Base-by-base conservation (phyloP, 2,797 vertebrate genomes). In the Anas flavirostris region DNA sequence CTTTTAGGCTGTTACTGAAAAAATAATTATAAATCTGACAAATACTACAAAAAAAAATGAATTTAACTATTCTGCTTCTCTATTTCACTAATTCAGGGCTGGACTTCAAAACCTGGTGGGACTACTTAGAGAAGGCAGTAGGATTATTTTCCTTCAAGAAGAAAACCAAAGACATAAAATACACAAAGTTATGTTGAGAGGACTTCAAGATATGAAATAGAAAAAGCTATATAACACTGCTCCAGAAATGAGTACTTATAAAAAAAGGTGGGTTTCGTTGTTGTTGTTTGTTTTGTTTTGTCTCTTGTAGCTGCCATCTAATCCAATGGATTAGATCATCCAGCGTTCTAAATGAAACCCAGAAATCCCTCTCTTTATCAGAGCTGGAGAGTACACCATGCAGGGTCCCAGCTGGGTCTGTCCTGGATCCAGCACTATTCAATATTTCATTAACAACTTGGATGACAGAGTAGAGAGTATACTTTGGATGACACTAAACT, bases 401-500 rank as follows among this genome's bases (percentile, higher is more conserved):
- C 77, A 43, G 69, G 33, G 73, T 94, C 94, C 85, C 96, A 95
- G 90, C 88, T 94, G 93, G 82, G 77, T 94, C 91, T 90, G 59
- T 79, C 80, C 93, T 95, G 93, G 80, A 94, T 91, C 67, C 1
- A 8, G 22, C 28, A 59, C 29, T 90, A 2, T 90, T 96, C 91
- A 86, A 84, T 94, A 94, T 96, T 96, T 95, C 94, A 95, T 93
- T 86, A 95, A 90, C 90, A 91, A 90, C 74, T 95, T 94, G 91
- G 94, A 94, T 56, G 88, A 63, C 63, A 94, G 70, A 94, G 69
- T 11, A 91, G 82, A 94, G 95, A 94, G n/a, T 59, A 93, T 28
- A 70, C 63, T 95, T 94, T 93, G 93, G 91, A 96, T 88, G 91
- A 96, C 91, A 95, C 88, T 17, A 21, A 90, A 82, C 67, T 60